A percentile compares a stretch with the other conserved stretches of the same genome.
Conservation (phyloP, 2,797 vertebrate species). For the Naso thynnoides region DNA sequence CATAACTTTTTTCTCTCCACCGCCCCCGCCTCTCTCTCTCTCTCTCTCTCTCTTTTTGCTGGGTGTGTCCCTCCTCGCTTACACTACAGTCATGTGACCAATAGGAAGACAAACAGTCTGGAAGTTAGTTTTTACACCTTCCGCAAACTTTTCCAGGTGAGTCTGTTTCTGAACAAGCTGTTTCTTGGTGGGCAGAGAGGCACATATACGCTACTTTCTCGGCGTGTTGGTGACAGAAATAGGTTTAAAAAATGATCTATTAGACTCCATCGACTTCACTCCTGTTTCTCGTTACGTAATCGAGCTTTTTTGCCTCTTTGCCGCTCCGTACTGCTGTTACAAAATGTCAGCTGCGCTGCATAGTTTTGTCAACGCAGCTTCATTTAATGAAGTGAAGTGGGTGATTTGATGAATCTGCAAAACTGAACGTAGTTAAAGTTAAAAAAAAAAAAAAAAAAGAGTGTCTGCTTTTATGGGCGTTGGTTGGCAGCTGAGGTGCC, state of each 20-base stretch:
- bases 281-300: conserved; percentile 39
- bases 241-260: conserved; percentile 24
- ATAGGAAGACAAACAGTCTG: conserved; percentile 51
- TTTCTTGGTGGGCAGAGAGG: background rate
- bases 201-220: background rate
- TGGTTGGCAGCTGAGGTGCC: conserved; percentile 46
- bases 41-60: background rate
- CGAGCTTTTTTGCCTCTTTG: background rate
- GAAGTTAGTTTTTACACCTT: conserved; percentile 46
- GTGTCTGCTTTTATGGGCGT: conserved; percentile 59
- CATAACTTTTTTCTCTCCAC: conserved; percentile 5
- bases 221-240: background rate
- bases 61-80: conserved; percentile 64
- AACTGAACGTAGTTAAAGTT: background rate
- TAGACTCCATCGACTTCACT: background rate
- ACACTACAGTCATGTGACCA: conserved; percentile 67
- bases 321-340: background rate
- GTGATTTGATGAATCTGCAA: conserved; percentile 2
- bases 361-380: background rate
- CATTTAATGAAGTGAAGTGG: conserved; percentile 18
- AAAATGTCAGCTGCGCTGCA: background rate
- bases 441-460: no score
- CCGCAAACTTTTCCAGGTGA: conserved; percentile 76
- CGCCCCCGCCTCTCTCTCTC: background rate
- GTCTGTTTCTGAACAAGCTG: conserved; percentile 52